Percentiles rank a stretch among this genome's conserved stretches.
Conservation (phyloP, 2,888 invertebrate species). For the Nomada fabriciana region DNA sequence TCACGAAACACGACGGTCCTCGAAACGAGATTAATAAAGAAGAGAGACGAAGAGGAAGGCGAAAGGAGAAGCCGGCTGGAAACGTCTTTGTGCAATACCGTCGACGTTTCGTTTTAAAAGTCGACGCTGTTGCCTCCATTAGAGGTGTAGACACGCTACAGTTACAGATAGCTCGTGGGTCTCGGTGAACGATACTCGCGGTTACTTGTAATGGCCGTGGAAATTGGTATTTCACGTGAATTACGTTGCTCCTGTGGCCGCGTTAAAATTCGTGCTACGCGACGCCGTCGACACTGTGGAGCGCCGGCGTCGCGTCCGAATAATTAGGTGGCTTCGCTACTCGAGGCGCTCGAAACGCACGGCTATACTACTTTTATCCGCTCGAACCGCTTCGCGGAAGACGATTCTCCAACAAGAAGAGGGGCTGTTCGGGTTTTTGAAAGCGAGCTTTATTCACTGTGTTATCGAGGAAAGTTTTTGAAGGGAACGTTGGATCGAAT, state of each 20-base stretch:
- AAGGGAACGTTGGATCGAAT: neutral
- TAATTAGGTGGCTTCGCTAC: neutral
- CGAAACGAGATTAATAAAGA: conserved; percentile 45
- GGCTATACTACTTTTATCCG: neutral
- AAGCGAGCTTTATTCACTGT: neutral
- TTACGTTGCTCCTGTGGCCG: neutral
- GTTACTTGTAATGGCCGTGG: conserved; percentile 1
- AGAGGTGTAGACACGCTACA: neutral
- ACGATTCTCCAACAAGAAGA: neutral
- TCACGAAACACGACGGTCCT: conserved; percentile 22
- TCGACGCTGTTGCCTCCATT: neutral
- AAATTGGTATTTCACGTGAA: conserved; percentile 2
- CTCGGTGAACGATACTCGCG: neutral
- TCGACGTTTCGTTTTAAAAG: conserved; percentile 1
- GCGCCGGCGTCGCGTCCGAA: too few species aligned
- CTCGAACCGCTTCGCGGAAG: too few species aligned
- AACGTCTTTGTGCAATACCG: conserved; percentile 36
- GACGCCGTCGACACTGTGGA: neutral
- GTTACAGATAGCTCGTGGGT: neutral
- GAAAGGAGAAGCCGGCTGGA: neutral
- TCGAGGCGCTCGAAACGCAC: neutral
- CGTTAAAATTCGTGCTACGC: conserved; percentile 4
- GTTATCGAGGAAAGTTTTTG: neutral
- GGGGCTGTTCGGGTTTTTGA: neutral
- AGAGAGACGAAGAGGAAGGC: neutral